phyloP scores from a whole-genome alignment of 1,140 invertebrate species.

The Araneus ventricosus region DNA sequence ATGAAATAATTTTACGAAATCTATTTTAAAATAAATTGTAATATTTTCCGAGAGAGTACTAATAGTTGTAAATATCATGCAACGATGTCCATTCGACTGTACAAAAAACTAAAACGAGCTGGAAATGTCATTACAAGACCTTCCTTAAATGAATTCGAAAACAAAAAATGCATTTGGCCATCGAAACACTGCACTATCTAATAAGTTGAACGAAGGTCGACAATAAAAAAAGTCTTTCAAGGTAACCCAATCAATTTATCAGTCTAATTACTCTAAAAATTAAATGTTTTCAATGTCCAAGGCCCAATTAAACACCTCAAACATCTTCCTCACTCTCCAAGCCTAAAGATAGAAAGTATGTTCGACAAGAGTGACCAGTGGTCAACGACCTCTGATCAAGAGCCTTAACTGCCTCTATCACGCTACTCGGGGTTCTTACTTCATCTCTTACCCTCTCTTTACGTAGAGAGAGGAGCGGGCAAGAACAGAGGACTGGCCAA shows the following conservation, averaged over 20 bases:
- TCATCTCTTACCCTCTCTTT: not conserved
- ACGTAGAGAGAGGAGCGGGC: not conserved
- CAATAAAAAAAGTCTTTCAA: not conserved
- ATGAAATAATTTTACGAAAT: too few relatives aligned
- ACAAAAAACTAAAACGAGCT: too few relatives aligned
- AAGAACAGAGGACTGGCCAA: not conserved
- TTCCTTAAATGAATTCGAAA: too few relatives aligned
- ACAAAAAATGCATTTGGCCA: too few relatives aligned
- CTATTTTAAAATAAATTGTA: too few relatives aligned
- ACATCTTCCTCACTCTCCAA: not conserved
- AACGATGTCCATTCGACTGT: too few relatives aligned
- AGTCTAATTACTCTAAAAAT: not conserved
- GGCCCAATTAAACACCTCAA: not conserved
- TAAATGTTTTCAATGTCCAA: not conserved
- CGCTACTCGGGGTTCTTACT: constrained; percentile 10
- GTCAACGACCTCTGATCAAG: not conserved
- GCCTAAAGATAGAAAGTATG: not conserved
- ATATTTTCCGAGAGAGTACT: too few relatives aligned
- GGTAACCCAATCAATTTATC: not conserved
- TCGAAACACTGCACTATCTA: too few relatives aligned
- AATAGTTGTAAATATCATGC: too few relatives aligned
- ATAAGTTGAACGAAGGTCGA: not conserved
- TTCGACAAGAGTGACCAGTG: not conserved
- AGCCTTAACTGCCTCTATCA: not conserved
- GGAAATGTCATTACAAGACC: too few relatives aligned